These are phyloP conservation scores for Stegana nigrithorax DNA, from an alignment of 2,888 invertebrate species.

Conservation along the genomic window DNA sequence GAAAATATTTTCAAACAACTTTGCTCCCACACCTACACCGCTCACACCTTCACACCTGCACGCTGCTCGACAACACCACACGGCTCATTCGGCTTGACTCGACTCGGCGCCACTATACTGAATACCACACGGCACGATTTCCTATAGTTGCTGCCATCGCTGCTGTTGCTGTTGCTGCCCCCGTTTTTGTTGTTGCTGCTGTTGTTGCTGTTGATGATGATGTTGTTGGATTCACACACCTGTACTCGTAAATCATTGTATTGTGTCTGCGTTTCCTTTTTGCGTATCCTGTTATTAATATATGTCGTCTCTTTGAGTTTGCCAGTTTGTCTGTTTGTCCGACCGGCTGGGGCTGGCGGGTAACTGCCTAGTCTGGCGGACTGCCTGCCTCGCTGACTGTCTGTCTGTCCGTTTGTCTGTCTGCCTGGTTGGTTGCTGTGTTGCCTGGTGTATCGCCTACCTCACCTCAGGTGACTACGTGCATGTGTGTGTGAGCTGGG, in stretches of 20 bases:
- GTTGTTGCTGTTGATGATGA: not conserved
- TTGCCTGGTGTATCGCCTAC: not conserved
- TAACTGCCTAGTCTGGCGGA: no score
- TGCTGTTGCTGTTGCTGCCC: no score
- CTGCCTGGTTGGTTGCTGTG: not conserved
- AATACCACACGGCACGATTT: not conserved
- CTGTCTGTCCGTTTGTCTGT: not conserved
- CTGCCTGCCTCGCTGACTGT: no score
- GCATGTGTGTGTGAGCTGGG: not conserved
- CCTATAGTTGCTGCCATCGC: no score
- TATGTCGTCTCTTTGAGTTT: slow-evolving; percentile 1
- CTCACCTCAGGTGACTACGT: no score
- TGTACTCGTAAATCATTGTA: slow-evolving; percentile 10
- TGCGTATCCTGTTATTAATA: slow-evolving; percentile 14
- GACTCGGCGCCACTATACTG: not conserved
- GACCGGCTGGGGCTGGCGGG: no score
- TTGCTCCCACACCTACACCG: no score
- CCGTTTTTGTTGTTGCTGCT: not conserved
- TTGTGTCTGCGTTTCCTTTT: slow-evolving; percentile 11
- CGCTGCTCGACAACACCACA: no score
- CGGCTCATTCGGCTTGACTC: not conserved
- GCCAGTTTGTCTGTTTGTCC: no score
- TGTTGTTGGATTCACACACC: slow-evolving; percentile 7
- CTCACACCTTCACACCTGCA: no score
- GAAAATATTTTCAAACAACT: not conserved